Base-by-base conservation (phyloP, 2,888 invertebrate genomes). In the Drosophila greeni region DNA sequence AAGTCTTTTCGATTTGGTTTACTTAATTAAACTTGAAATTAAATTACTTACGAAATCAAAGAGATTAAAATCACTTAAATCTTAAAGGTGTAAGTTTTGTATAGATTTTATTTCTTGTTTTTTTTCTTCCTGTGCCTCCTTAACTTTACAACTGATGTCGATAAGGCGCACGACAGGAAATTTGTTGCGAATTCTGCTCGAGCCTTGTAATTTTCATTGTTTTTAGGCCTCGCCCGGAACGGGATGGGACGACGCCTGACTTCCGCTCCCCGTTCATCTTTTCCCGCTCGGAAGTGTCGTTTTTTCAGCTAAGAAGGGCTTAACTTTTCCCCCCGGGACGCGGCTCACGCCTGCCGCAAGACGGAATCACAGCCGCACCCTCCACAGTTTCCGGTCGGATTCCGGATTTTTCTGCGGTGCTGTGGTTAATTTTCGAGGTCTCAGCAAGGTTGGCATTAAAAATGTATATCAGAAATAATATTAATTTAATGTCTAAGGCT, bases 301-400 rank as follows among this genome's bases (percentile, higher is more conserved):
- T 81, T 84, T 75, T 75, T 80, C 85, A 82, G 81, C 60, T 75
- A 71, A 77, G 81, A 80, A 82, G 74, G 83, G 83, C 74, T 82
- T 74, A 72, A 83, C 75, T 65, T 75, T 72, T 72, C 67, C 66
- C 80, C 75, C 75, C 42, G 43, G 24, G 65, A 64, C 43, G 72
- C 62, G 64, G 72, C 70, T 78, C 76, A 78, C 66, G 79, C 78
- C 72, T 49, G 57, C 70, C 65, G 54, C 66, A 66, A 58, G 53
- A 23, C 47, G 23, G 23, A 24, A 37, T 23, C 47, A 5, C 43
- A 24, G 36, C 6, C n/a, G n/a, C n/a, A n/a, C n/a, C 8, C 23
- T 47, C 51, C 71, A 59, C 60, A 66, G 66, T 60, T 65, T 62
- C 36, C 48, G 45, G 24, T 23, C 11, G 26, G 12, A 11, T 33